Conservation (phyloP, 2,797 vertebrate species). For the Etheostoma nigrum region DNA sequence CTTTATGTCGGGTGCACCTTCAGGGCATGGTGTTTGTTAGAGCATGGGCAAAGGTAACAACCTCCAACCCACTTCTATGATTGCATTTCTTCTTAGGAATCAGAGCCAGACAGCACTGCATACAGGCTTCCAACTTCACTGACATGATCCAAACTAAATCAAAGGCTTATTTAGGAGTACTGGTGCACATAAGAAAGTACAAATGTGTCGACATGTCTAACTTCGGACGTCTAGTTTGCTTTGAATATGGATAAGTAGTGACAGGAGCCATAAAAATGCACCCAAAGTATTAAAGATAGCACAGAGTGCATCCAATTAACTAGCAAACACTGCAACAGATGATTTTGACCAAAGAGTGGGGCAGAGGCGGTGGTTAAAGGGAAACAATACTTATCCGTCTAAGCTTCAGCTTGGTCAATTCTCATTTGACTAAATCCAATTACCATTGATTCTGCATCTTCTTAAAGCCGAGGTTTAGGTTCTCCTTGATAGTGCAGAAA, state of each 20-base stretch:
- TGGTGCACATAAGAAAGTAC: conserved; percentile 47
- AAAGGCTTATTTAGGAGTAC: conserved; percentile 54
- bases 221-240: conserved; percentile 45
- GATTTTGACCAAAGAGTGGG: conserved; percentile 56
- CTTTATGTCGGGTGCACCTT: conserved; percentile 73
- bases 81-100: conserved; percentile 34
- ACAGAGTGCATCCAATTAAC: conserved; percentile 27
- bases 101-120: conserved; percentile 59
- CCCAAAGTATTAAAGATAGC: conserved; percentile 39
- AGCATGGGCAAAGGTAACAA: conserved; percentile 70
- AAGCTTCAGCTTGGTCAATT: conserved; percentile 77
- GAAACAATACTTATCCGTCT: conserved; percentile 75
- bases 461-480: conserved; percentile 72
- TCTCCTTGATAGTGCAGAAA: conserved; percentile 75
- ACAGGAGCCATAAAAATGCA: conserved; percentile 19
- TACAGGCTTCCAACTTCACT: conserved; percentile 53
- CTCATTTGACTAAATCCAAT: conserved; percentile 82
- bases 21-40: conserved; percentile 72
- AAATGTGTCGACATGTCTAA: conserved; percentile 43
- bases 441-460: conserved; percentile 74
- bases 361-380: conserved; percentile 47
- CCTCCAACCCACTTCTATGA: conserved; percentile 58
- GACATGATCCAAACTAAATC: conserved; percentile 64
- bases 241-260: conserved; percentile 47
- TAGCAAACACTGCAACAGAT: conserved; percentile 37